These are phyloP conservation scores for Microctenopoma steveboyesi DNA, from an alignment of 2,797 vertebrate genomes.

Conservation along the genomic window DNA sequence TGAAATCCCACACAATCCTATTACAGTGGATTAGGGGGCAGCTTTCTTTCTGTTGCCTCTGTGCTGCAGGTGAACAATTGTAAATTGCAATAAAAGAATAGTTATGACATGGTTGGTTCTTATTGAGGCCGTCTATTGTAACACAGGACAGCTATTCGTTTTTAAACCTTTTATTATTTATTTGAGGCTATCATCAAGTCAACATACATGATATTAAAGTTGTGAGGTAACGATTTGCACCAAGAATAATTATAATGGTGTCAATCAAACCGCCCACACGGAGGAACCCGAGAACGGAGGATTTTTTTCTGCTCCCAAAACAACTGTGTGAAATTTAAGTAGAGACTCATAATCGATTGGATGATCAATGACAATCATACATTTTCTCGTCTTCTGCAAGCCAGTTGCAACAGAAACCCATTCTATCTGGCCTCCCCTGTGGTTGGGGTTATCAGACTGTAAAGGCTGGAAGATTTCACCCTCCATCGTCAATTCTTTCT, in stretches of 20 bases:
- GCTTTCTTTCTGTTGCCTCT: constrained; percentile 75
- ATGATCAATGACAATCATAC: constrained; percentile 71
- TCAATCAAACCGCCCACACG: constrained; percentile 56
- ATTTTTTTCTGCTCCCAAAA: constrained; percentile 27
- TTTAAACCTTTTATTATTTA: constrained; percentile 35
- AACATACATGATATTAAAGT: constrained; percentile 38
- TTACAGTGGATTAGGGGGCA: constrained; percentile 83
- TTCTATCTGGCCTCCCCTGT: constrained; percentile 42
- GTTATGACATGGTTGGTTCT: constrained; percentile 60
- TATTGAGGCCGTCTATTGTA: constrained; percentile 51
- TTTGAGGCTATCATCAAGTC: constrained; percentile 47
- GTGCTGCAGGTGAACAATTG: constrained; percentile 82
- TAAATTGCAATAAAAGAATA: constrained; percentile 66
- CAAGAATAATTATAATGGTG: constrained; percentile 47
- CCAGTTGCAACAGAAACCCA: constrained; percentile 38
- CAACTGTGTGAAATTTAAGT: constrained; percentile 56
- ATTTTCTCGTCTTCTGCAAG: constrained; percentile 42
- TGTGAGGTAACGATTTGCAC: constrained; percentile 36
- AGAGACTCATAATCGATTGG: constrained; percentile 52
- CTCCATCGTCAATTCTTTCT: constrained; percentile 35
- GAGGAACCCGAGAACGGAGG: constrained; percentile 6
- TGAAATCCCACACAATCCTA: constrained; percentile 88
- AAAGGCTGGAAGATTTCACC: constrained; percentile 43
- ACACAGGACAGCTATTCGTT: constrained; percentile 51
- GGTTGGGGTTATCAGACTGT: constrained; percentile 33